phyloP scores from a whole-genome alignment of 2,888 invertebrate genomes.

The Emesis russula region DNA sequence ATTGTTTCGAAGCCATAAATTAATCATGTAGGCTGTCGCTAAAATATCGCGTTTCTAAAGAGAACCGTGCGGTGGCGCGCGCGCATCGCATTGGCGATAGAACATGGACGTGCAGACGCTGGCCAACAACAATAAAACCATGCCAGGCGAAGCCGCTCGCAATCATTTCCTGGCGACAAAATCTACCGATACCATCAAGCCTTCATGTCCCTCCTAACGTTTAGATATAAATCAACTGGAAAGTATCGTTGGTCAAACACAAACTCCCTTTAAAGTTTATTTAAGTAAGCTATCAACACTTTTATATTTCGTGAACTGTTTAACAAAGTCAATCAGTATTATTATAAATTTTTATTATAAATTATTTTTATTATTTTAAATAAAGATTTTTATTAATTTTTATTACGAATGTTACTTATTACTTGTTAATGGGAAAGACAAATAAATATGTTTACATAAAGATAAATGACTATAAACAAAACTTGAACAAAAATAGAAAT shows the following conservation, averaged over 20 bases:
- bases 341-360: too few species aligned
- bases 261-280: constrained; percentile 92
- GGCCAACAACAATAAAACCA: constrained; percentile 93
- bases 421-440: too few species aligned
- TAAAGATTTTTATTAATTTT: too few species aligned
- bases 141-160: constrained; percentile 88
- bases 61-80: constrained; percentile 91
- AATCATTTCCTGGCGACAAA: constrained; percentile 95
- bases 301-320: too few species aligned
- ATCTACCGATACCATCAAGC: constrained; percentile 94
- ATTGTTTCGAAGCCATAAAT: constrained; percentile 94
- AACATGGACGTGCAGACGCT: constrained; percentile 92
- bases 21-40: constrained; percentile 96
- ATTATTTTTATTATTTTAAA: too few species aligned
- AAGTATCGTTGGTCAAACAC: constrained; percentile 88
- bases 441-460: too few species aligned
- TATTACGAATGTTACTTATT: too few species aligned
- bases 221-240: constrained; percentile 93
- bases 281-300: constrained; percentile 94
- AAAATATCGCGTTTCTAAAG: constrained; percentile 94
- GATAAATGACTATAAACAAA: too few species aligned
- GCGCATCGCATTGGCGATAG: constrained; percentile 93
- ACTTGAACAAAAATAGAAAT: too few species aligned
- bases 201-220: constrained; percentile 91
- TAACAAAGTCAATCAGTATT: too few species aligned